phyloP scores from a whole-genome alignment of 2,888 invertebrate genomes.

The Cyclophora albipunctata region DNA sequence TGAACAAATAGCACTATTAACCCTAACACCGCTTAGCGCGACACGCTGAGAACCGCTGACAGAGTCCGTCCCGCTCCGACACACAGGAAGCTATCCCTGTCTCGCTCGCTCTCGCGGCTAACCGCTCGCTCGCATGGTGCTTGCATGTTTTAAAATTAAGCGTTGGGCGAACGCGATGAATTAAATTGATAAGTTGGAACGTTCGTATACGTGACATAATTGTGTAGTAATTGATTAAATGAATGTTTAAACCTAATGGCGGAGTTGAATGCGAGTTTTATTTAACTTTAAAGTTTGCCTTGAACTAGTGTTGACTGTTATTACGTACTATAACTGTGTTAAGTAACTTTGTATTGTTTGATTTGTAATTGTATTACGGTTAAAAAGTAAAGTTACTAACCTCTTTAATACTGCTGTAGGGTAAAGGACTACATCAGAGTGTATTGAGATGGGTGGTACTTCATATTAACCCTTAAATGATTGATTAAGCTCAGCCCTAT shows the following conservation, averaged over 20 bases:
- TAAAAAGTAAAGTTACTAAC: no score
- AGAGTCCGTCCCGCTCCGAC: constrained; percentile 20
- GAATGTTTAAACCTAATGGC: constrained; percentile 26
- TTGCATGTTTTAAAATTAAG: constrained; percentile 43
- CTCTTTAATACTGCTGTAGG: no score
- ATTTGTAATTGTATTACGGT: no score
- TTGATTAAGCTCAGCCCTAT: no score
- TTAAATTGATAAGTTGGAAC: constrained; percentile 46
- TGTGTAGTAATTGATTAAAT: constrained; percentile 51
- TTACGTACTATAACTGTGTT: no score
- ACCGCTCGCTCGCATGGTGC: constrained; percentile 5
- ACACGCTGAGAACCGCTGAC: constrained; percentile 43
- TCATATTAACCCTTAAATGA: no score
- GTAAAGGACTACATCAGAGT: no score
- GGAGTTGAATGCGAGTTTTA: no score
- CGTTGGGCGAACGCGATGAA: constrained; percentile 36
- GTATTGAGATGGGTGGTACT: no score
- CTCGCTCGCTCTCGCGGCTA: constrained; percentile 28
- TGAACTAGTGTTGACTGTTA: no score
- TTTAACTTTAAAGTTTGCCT: no score
- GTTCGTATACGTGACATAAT: constrained; percentile 46
- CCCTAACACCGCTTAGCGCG: constrained; percentile 58
- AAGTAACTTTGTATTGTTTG: no score
- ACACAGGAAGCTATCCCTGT: constrained; percentile 9
- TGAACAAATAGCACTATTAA: constrained; percentile 68